Base-by-base conservation (phyloP, 2,113 vertebrate genomes). In the Prionailurus bengalensis region DNA sequence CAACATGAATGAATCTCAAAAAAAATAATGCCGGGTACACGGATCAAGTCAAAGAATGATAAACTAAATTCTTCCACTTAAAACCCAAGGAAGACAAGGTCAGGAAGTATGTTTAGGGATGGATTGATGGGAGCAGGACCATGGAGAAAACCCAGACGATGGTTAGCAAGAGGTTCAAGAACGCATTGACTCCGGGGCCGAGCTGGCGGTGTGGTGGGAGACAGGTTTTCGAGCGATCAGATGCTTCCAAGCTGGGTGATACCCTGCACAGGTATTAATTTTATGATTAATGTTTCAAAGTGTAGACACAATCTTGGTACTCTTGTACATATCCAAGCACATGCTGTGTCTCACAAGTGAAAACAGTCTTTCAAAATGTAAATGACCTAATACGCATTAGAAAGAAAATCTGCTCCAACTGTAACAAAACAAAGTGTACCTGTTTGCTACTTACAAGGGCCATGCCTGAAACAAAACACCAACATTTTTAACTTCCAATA, bases 261-360 rank as follows among this genome's bases (percentile, higher is more conserved):
- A 1, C 15, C 1, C 16, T 0, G 51, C 42, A 0, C 0, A 1
- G 11, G 11, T 0, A 23, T 15, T 1, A 0, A 4, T 6, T 15
- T 21, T 0, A 9, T 4, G 15, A 23, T 4, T 9, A 39, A 48
- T 19, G 10, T 89, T 53, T n/a, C 9, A 42, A n/a, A 36, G 0
- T 3, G 71, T 39, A 36, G 15, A 4, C 25, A 61, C 68, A 61
- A 0, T 14, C 89, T 48, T 31, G 14, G 4, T 29, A 13, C 12
- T 4, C 5, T 4, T 33, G 25, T 53, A 10, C 71, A 4, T 1
- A 16, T 19, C 15, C 14, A 36, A 65, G 17, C 17, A 15, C 0
- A 10, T 14, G 6, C 42, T 9, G 2, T 29, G 7, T 27, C 53
- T 93, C 66, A 63, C 12, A 53, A 51, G 14, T 51, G 42, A 39